These are phyloP conservation scores for Stratiolaelaps scimitus DNA, from an alignment of 1,140 invertebrate species.

Conservation along the genomic window DNA sequence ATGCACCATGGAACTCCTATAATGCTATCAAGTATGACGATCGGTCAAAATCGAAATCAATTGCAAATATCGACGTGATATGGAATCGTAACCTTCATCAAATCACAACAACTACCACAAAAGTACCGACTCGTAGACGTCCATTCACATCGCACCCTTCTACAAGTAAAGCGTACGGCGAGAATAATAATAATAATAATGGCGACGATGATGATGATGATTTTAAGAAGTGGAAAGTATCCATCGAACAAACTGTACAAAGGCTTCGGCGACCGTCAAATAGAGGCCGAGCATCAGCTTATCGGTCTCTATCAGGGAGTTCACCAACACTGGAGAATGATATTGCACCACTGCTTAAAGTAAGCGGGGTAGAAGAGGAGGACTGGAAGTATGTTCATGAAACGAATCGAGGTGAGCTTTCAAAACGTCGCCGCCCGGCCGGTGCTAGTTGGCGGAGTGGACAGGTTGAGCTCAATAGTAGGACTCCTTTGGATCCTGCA, in stretches of 20 bases:
- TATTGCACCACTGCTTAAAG: neutral
- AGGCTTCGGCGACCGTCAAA: neutral
- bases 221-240: constrained; percentile 14
- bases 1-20: too few species aligned
- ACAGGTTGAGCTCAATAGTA: too few species aligned
- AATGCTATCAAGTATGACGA: too few species aligned
- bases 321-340: constrained; percentile 3
- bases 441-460: too few species aligned
- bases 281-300: neutral
- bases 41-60: too few species aligned
- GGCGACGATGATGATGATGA: neutral
- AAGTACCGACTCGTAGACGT: too few species aligned
- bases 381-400: constrained; percentile 25
- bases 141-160: neutral
- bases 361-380: constrained; percentile 21
- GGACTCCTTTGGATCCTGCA: too few species aligned
- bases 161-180: neutral
- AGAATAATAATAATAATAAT: too few species aligned
- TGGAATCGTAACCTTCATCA: too few species aligned
- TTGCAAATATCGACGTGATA: too few species aligned
- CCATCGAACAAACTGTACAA: neutral
- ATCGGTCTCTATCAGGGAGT: neutral
- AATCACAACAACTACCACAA: too few species aligned
- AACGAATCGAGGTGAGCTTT: constrained; percentile 14
- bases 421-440: neutral